Evolutionary conservation across 2,888 invertebrate genomes (phyloP), one percentile per base, ranked within the genome.

Genomic region (Antheraea assamensis): DNA sequence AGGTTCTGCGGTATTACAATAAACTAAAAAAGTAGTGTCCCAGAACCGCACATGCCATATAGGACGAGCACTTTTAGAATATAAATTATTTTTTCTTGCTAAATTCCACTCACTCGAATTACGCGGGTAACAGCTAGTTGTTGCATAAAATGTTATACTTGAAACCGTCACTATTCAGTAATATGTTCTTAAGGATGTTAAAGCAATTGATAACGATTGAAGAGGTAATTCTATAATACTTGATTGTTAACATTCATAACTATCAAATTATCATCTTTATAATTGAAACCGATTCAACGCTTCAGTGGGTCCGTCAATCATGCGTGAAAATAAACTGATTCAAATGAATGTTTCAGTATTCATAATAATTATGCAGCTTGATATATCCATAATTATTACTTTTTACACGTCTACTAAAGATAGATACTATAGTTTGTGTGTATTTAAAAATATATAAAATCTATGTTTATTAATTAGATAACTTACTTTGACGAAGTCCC

Each of bases 401-500:
- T 35, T 49, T 13, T 49, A 19, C 52, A 52, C 52, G 52, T 52
- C 52, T 52, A 19, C 52, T 52, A 52, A 49, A 15, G 8, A 49
- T 13, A 15, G 3, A 49, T 15, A 52, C 17, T 52, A 19, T 52
- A 52, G 19, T 61, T 61, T 64, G 17, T 64, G 27, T 64, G 4
- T 64, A 64, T 19, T 2, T n/a, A n/a, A 61, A 24, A 27, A 15
- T 13, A 61, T 15, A 61, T 27, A 64, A 17, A 10, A 17, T 17
- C 27, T 30, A 64, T 64, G 15, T 64, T 15, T 64, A 30, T 61
- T 24, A 13, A 30, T 64, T 64, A 27, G 5, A 3, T n/a, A 68
- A n/a, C 10, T 70, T 30, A 58, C 70, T 73, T 70, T 70, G 73
- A 70, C 73, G 27, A 73, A 61, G 42, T 58, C 55, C 55, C 73